Base-by-base conservation (phyloP, 2,797 vertebrate species). In the Cossypha caffra region DNA sequence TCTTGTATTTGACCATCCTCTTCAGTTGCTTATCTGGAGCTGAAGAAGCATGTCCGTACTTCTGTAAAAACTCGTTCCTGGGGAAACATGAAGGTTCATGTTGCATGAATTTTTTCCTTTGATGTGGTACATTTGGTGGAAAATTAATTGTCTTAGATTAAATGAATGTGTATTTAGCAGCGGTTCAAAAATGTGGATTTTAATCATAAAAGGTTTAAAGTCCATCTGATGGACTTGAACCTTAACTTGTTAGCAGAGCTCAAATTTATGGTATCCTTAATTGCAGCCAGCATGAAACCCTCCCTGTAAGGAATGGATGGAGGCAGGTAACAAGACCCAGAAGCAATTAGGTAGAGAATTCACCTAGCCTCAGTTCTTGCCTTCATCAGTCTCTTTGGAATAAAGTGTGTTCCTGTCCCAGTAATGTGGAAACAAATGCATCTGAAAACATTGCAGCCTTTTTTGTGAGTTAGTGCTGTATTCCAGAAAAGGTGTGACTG, bases 161-260 rank as follows among this genome's bases (percentile, higher is more conserved):
- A 95, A 88, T 93, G 76, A 91, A 74, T 50, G 33, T 20, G 54
- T 66, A 33, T 83, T 88, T 86, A 85, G 75, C 43, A 73, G 23
- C 62, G 62, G n/a, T 92, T 93, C 42, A 57, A 64, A 95, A 86
- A 72, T 64, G n/a, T 76, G 71, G 24, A 43, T 71, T 94, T 95
- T 10, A 86, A 75, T 94, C 11, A 29, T 69, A 48, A 62, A 76
- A 88, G n/a, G 2, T 50, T 79, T 73, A 12, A 91, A 79, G 51
- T 63, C 51, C 37, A 14, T 75, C 47, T 50, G 50, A 80, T 62
- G 33, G 52, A 28, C 33, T 93, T 63, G 21, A 54, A 80, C 61
- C 13, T 78, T 50, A 52, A 35, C 17, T 57, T 33, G 20, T 35
- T 72, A 81, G 16, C 28, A 51, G 43, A 83, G 26, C 55, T 81